Percentiles rank a stretch among this genome's conserved stretches.
Evolutionary conservation across 2,113 vertebrate species (phyloP).

Genomic region (Motacilla tschutschensis): DNA sequence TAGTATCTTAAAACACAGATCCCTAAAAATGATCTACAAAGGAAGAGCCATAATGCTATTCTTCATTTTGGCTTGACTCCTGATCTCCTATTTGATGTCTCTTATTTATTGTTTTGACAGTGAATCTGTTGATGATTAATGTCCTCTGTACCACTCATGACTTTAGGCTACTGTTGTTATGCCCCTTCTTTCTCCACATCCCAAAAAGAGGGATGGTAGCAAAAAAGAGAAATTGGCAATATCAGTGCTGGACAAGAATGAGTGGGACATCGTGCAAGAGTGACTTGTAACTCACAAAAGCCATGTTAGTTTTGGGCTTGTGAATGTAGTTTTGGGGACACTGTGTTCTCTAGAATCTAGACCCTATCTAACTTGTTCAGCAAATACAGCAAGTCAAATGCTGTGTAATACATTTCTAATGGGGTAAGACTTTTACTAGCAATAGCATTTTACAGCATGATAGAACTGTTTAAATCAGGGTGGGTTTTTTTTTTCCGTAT

Average conservation of each 20-base stretch:
- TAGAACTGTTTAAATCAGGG: not conserved
- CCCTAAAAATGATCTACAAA: not conserved
- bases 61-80: not conserved
- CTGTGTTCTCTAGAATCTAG: not conserved
- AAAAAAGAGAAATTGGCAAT: not conserved
- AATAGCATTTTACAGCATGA: not conserved
- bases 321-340: not conserved
- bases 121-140: not conserved
- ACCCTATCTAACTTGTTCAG: not conserved
- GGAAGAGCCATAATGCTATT: not conserved
- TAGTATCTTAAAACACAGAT: not conserved
- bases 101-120: not conserved
- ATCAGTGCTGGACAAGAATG: not conserved
- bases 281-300: not conserved
- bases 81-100: not conserved
- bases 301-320: not conserved
- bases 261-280: not conserved
- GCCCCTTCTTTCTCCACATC: not conserved
- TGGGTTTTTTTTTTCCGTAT: not conserved
- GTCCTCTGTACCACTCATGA: not conserved
- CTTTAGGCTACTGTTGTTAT: not conserved
- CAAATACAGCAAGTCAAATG: not conserved
- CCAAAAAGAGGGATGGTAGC: not conserved
- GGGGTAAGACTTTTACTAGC: not conserved
- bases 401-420: not conserved